These are phyloP conservation scores for Mionectes olivaceus DNA, from an alignment of 2,797 vertebrate species.

Conservation along the genomic window DNA sequence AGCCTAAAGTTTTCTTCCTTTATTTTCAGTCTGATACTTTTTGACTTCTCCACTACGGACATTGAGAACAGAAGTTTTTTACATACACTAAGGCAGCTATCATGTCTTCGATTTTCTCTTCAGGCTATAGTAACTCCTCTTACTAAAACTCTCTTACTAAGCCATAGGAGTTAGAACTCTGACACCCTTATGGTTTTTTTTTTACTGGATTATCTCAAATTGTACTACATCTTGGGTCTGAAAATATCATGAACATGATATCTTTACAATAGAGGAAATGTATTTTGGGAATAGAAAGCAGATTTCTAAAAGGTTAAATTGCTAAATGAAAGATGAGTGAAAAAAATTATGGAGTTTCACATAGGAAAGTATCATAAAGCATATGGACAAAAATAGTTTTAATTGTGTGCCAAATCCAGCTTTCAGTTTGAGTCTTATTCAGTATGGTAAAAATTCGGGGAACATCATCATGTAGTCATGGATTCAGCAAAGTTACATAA, in stretches of 20 bases:
- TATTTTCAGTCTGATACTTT: neutral
- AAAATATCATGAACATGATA: neutral
- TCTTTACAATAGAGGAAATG: neutral
- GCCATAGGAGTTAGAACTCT: neutral
- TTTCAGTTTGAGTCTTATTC: neutral
- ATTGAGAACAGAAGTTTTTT: neutral
- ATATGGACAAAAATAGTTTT: neutral
- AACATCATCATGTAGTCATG: fast-evolving
- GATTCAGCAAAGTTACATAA: neutral
- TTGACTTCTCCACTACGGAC: neutral
- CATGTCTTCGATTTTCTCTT: neutral
- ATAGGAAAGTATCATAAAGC: neutral
- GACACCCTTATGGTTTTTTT: fast-evolving
- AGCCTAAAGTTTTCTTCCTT: neutral
- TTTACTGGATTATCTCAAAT: neutral
- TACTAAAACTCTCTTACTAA: neutral
- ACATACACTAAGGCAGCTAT: neutral
- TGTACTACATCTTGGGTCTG: neutral
- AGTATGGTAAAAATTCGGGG: neutral
- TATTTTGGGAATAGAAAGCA: neutral
- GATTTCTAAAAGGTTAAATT: neutral
- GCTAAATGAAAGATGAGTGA: neutral
- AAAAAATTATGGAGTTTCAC: neutral
- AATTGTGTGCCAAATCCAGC: neutral
- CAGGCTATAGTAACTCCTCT: neutral